Base-by-base conservation (phyloP, 2,797 vertebrate species). In the Periophthalmus magnuspinnatus region DNA sequence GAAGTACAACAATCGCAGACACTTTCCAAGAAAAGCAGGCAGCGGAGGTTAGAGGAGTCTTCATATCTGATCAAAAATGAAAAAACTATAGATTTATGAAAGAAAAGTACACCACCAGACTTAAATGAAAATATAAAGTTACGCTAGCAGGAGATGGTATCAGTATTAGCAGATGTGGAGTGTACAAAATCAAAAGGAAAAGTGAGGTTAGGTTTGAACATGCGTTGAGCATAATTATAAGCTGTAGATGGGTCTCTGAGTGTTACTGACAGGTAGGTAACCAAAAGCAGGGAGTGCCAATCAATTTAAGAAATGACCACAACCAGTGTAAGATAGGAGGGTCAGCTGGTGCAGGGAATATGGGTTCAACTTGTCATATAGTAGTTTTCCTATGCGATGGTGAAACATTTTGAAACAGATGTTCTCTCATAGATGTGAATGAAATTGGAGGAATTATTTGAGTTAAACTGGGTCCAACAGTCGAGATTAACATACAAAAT, bases 1-100 rank as follows among this genome's bases (percentile, higher is more conserved):
- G 92, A 94, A 94, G 77, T 84, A 90, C 90, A 91, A 93, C 93
- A 94, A 93, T 94, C 91, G 90, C 81, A 90, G 88, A 86, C 85
- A 76, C 77, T 36, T 93, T 94, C 92, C 93, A 93, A 92, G 93
- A 93, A 93, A 93, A 92, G 90, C 89, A 89, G 71, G 86, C 85
- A 85, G 81, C 79, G 85, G 84, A 91, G 68, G 16, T n/a, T 60
- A 13, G 33, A 36, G 58, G 32, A 60, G 58, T 75, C 84, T 84
- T 72, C 76, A 70, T 81, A 80, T 89, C 79, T 86, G 86, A 89
- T 84, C 76, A 81, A 86, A 81, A 80, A 78, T 74, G 74, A 14
- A 36, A 19, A 60, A 36, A 72, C 70, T 64, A 65, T 79, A 67
- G 78, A 80, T 68, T 75, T 82, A 68, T 75, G 74, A 60, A 36